Percentiles rank a stretch among this genome's conserved stretches.
Conservation (phyloP, 2,113 vertebrate genomes). For the Sitta europaea region DNA sequence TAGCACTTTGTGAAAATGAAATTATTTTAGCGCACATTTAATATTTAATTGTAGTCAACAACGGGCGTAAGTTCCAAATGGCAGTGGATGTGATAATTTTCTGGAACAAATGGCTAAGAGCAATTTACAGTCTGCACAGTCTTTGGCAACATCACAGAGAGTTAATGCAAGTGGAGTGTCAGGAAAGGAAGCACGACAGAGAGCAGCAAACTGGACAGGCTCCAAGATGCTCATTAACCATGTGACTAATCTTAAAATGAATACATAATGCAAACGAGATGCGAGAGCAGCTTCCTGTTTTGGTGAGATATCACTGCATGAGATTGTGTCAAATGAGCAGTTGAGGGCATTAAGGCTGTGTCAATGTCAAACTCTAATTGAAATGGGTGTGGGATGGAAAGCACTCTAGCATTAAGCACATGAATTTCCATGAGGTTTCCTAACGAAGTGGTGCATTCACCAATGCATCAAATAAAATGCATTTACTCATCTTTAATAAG, state of each 20-base stretch:
- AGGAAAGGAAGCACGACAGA: slow-evolving; percentile 28
- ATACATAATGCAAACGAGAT: slow-evolving; percentile 66
- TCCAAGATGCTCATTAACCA: slow-evolving; percentile 67
- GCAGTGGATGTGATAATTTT: slow-evolving; percentile 52
- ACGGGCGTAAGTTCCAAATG: slow-evolving; percentile 49
- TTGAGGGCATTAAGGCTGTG: slow-evolving; percentile 33
- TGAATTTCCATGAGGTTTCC: slow-evolving; percentile 71
- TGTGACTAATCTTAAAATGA: slow-evolving; percentile 71
- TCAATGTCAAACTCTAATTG: slow-evolving; percentile 69
- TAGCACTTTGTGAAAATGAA: slow-evolving; percentile 8
- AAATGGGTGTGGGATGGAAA: slow-evolving; percentile 58
- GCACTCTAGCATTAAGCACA: slow-evolving; percentile 63
- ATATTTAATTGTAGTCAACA: slow-evolving; percentile 55
- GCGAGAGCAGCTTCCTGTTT: slow-evolving; percentile 63
- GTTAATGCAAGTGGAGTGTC: slow-evolving; percentile 41
- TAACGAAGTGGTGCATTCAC: slow-evolving; percentile 22
- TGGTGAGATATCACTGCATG: slow-evolving; percentile 63
- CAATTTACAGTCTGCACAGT: slow-evolving; percentile 39
- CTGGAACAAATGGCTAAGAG: slow-evolving; percentile 55
- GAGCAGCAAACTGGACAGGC: slow-evolving; percentile 51
- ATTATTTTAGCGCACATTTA: slow-evolving; percentile 41
- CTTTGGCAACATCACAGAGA: slow-evolving; percentile 47
- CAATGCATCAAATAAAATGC: slow-evolving; percentile 26
- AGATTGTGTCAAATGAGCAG: slow-evolving; percentile 53
- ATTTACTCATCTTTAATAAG: slow-evolving; percentile 34